Evolutionary conservation across 2,797 vertebrate genomes (phyloP).

Genomic region (Lates japonicus): DNA sequence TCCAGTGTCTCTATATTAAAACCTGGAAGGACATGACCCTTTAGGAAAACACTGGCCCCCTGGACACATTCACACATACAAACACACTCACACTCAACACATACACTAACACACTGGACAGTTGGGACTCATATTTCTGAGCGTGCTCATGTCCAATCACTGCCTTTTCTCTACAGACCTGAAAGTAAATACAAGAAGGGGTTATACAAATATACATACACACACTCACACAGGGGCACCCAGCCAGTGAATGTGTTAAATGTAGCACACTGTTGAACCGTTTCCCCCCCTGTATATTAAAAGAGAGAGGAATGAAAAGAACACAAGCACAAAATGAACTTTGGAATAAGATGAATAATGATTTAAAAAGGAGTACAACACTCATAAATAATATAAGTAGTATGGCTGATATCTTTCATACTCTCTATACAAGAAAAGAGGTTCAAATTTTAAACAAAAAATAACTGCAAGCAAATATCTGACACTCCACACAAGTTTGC

Average conservation of each 20-base stretch:
- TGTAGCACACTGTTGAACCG: constrained; percentile 68
- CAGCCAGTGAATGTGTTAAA: constrained; percentile 78
- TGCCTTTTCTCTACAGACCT: constrained; percentile 76
- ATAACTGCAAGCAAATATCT: constrained; percentile 1
- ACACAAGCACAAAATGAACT: constrained; percentile 29
- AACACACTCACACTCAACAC: constrained; percentile 40
- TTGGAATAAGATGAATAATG: not conserved
- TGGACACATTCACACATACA: constrained; percentile 54
- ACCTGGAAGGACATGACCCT: constrained; percentile 81
- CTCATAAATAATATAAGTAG: not conserved
- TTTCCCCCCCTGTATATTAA: constrained; percentile 48
- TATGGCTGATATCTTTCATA: not conserved
- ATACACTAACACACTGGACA: constrained; percentile 44
- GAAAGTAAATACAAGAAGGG: constrained; percentile 80
- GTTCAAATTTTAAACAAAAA: not conserved
- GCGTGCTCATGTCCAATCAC: constrained; percentile 63
- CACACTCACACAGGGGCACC: constrained; percentile 45
- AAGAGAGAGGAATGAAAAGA: constrained; percentile 37
- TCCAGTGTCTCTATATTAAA: constrained; percentile 83
- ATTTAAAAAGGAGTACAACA: not conserved
- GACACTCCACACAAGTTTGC: not conserved
- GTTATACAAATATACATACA: constrained; percentile 81
- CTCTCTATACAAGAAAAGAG: constrained; percentile 1
- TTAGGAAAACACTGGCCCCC: constrained; percentile 77
- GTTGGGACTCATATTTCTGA: constrained; percentile 77